Conservation (phyloP, 2,888 invertebrate species). For the Tolmerus cingulatus region DNA sequence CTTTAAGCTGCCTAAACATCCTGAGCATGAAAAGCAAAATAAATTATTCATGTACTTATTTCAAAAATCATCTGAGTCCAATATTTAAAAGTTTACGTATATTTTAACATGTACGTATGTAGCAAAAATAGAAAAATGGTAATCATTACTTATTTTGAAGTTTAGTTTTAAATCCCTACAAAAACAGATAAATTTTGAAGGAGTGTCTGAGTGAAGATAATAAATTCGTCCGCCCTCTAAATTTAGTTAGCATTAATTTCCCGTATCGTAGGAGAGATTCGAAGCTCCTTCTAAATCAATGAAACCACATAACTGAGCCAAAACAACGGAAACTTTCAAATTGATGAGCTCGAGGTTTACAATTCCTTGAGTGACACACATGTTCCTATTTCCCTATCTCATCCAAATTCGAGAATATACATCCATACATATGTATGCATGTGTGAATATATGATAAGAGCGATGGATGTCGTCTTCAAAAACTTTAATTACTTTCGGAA, state of each 20-base stretch:
- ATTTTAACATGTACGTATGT: too few relatives aligned
- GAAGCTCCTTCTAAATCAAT: not conserved
- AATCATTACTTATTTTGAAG: not conserved
- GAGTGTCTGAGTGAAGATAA: not conserved
- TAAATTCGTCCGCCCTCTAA: not conserved
- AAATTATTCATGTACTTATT: not conserved
- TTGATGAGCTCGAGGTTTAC: not conserved
- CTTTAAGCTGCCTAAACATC: not conserved
- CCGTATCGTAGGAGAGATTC: not conserved
- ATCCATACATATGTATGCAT: too few relatives aligned
- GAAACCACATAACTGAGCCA: not conserved
- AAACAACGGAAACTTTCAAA: not conserved
- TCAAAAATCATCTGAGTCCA: not conserved
- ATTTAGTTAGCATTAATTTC: not conserved
- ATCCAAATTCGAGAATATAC: not conserved
- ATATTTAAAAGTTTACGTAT: not conserved
- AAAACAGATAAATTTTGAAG: not conserved
- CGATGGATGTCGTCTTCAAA: not conserved
- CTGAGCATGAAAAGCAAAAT: not conserved
- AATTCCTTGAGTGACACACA: not conserved
- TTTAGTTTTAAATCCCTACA: not conserved
- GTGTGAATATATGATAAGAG: not conserved
- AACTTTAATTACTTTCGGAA: conserved; percentile 10
- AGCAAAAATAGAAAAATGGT: not conserved
- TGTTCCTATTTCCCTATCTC: not conserved